Evolutionary conservation across 2,888 invertebrate species (phyloP).

Genomic region (Caenorhabditis sp.): DNA sequence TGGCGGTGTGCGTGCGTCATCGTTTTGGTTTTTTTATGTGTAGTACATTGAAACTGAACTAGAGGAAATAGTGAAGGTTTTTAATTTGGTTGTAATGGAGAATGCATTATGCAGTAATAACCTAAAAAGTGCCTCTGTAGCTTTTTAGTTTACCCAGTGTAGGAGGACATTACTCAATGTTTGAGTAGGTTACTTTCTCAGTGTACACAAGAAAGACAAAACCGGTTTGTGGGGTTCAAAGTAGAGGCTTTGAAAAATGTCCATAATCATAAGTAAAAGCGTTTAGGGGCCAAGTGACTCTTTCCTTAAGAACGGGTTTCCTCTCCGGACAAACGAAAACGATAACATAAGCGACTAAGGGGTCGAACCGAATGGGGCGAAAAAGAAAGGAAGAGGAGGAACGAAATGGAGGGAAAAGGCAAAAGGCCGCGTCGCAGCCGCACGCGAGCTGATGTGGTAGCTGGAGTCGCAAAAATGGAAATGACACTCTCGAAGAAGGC

Average conservation of each 20-base stretch:
- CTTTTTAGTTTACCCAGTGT: background rate
- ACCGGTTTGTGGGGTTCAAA: slow-evolving; percentile 20
- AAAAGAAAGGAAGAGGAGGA: slow-evolving; percentile 14
- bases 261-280: slow-evolving; percentile 18
- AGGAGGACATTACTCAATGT: slow-evolving; percentile 18
- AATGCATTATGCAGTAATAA: background rate
- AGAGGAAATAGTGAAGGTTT: background rate
- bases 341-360: slow-evolving; percentile 53
- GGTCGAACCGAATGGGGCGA: slow-evolving; percentile 30
- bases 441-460: slow-evolving; percentile 71
- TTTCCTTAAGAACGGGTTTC: slow-evolving; percentile 47
- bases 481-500: slow-evolving; percentile 20
- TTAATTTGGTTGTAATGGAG: background rate
- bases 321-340: slow-evolving; percentile 42
- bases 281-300: slow-evolving; percentile 41
- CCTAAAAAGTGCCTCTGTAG: background rate
- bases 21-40: background rate
- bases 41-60: slow-evolving; percentile 25
- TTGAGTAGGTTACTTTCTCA: slow-evolving; percentile 18
- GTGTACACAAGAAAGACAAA: background rate
- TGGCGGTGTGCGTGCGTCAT: slow-evolving; percentile 9
- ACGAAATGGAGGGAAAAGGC: slow-evolving; percentile 9
- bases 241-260: slow-evolving; percentile 19
- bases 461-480: slow-evolving; percentile 33
- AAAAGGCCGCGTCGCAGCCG: slow-evolving; percentile 70